phyloP scores from a whole-genome alignment of 2,113 vertebrate genomes.

The Uropsilus gracilis region DNA sequence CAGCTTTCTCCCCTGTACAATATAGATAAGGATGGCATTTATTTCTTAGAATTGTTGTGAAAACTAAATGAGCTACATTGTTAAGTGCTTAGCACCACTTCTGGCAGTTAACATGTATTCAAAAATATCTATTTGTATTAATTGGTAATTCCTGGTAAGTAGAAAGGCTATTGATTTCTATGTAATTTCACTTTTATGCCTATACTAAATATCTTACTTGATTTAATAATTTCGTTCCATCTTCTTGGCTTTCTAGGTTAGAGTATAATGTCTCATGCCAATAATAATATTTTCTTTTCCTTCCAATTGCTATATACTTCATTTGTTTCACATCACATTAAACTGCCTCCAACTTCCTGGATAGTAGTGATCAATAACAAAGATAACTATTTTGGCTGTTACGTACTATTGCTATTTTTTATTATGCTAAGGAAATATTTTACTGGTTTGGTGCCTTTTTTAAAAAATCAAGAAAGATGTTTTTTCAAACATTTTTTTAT shows the following conservation, averaged over 20 bases:
- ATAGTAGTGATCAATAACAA: background rate
- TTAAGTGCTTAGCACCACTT: background rate
- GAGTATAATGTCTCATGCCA: background rate
- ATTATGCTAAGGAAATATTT: background rate
- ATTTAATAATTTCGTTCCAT: background rate
- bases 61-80: background rate
- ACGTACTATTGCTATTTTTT: background rate
- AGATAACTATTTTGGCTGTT: background rate
- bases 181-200: slow-evolving; percentile 40
- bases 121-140: slow-evolving; percentile 14
- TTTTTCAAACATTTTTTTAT: background rate
- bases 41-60: background rate
- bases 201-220: slow-evolving; percentile 31
- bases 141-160: background rate
- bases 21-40: background rate
- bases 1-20: background rate
- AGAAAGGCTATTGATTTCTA: slow-evolving; percentile 42
- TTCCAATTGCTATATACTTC: background rate
- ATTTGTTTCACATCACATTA: slow-evolving; percentile 16
- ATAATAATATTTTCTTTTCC: slow-evolving; percentile 25
- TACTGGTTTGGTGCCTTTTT: background rate
- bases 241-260: slow-evolving; percentile 13
- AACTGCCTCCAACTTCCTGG: slow-evolving; percentile 4
- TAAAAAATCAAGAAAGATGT: background rate
- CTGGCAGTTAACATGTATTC: background rate